Evolutionary conservation across 2,797 vertebrate species (phyloP), one percentile per base, ranked within the genome.

Genomic region (Phrynocephalus guinanensis): DNA sequence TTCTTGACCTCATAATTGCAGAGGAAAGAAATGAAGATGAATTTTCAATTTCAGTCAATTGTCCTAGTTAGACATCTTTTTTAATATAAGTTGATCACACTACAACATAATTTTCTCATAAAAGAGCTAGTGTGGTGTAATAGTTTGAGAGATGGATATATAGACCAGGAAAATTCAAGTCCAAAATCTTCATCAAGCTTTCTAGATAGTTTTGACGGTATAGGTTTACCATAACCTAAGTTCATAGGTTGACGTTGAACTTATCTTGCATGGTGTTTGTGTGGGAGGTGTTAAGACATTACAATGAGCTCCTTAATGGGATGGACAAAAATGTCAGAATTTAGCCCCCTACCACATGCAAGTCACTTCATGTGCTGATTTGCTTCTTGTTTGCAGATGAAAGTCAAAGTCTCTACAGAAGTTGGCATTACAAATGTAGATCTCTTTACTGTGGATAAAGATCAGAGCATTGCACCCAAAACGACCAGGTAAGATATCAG

Each of bases 381-480:
- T 84, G 71, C 1, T 87, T 93, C 0, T 87, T 93, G 0, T 93
- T 50, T 96, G 72, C 92, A 99, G 99, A 97, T 99, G 15, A 99
- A 99, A 95, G 98, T 99, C 56, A 99, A 99, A 94, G 98, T 99
- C 90, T 99, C 99, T 86, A 99, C 99, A 5, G 98, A 99, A 95
- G 99, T 99, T 85, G 97, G 98, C 16, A 97, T 99, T 90, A 97
- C 97, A 70, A 99, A 98, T 90, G 98, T 99, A 87, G 99, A 99
- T 94, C 98, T 99, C 87, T 99, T 99, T 88, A 97, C 98, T 0
- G 98, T 99, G 94, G 99, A 99, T 95, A 99, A 99, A 93, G 99
- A 99, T 95, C 99, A 99, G 96, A 99, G 99, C 95, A 99, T 99
- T 67, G 98, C 98, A 1, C 98, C 99, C 82, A 99, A 99, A 96